Conservation (phyloP, 1,140 invertebrate genomes). For the Rhynchophorus ferrugineus region DNA sequence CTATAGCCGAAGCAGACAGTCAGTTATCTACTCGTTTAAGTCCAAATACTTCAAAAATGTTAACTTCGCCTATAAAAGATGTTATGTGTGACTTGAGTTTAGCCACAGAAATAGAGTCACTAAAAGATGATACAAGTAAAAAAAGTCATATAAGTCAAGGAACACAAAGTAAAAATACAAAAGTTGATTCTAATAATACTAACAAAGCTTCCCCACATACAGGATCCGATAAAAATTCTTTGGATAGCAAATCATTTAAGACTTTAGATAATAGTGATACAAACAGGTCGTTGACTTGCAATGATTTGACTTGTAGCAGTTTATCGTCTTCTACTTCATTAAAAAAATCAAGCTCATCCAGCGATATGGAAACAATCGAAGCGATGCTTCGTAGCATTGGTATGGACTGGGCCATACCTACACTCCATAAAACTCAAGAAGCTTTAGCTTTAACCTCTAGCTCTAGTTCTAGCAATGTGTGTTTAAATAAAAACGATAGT, state of each 20-base stretch:
- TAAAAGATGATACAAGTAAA: conserved; percentile 5
- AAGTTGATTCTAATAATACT: not conserved
- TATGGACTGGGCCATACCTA: conserved; percentile 57
- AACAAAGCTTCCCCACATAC: not conserved
- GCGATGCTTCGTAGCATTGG: conserved; percentile 50
- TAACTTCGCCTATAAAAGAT: not conserved
- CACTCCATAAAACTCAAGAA: conserved; percentile 58
- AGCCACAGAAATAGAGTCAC: conserved; percentile 2
- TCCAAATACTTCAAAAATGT: conserved; percentile 18
- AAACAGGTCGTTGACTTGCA: conserved; percentile 6
- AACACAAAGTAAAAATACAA: not conserved
- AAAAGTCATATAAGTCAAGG: not conserved
- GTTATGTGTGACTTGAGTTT: not conserved
- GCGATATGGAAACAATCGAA: conserved; percentile 49
- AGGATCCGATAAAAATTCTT: not conserved
- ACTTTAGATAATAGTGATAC: not conserved
- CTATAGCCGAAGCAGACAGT: conserved; percentile 50
- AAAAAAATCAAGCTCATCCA: conserved; percentile 28
- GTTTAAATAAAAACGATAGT: conserved; percentile 20
- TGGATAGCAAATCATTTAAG: conserved; percentile 9
- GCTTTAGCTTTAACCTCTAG: conserved; percentile 55
- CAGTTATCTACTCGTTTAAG: conserved; percentile 27
- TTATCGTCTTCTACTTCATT: not conserved
- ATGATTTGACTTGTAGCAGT: conserved; percentile 7
- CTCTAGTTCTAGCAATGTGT: conserved; percentile 46